Conservation (phyloP, 2,797 vertebrate species). For the Remorina albescens region DNA sequence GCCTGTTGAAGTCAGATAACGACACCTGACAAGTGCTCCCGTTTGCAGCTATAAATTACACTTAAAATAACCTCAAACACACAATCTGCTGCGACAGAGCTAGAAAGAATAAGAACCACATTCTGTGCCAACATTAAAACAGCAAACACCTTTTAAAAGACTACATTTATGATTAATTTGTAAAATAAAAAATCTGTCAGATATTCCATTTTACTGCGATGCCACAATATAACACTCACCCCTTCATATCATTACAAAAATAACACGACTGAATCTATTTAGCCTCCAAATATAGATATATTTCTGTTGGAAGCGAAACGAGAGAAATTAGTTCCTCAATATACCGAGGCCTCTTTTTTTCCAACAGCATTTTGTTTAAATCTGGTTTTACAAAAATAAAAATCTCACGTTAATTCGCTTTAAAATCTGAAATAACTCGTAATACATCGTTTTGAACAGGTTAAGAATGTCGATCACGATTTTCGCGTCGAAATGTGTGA, state of each 20-base stretch:
- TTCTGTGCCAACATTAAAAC: not conserved
- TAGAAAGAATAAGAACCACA: constrained; percentile 10
- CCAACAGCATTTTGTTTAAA: not conserved
- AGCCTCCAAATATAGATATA: not conserved
- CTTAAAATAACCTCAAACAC: constrained; percentile 82
- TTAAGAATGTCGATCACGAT: too few relatives aligned
- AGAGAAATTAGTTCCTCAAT: constrained; percentile 57
- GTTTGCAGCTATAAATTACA: constrained; percentile 82
- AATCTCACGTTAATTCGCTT: not conserved
- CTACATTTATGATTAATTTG: not conserved
- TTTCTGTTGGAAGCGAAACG: constrained; percentile 18
- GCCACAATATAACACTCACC: not conserved
- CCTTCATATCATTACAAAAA: not conserved
- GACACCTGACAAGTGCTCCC: constrained; percentile 86
- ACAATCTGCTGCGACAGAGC: constrained; percentile 52
- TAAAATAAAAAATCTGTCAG: too few relatives aligned
- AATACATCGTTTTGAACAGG: not conserved
- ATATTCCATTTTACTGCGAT: not conserved
- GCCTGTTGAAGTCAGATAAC: constrained; percentile 88
- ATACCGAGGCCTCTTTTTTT: not conserved
- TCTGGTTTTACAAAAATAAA: not conserved
- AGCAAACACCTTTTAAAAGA: not conserved
- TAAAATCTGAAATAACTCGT: not conserved
- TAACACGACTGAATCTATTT: not conserved
- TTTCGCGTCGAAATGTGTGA: not conserved